phyloP scores from a whole-genome alignment of 2,888 invertebrate genomes.

The Stramonita haemastoma region DNA sequence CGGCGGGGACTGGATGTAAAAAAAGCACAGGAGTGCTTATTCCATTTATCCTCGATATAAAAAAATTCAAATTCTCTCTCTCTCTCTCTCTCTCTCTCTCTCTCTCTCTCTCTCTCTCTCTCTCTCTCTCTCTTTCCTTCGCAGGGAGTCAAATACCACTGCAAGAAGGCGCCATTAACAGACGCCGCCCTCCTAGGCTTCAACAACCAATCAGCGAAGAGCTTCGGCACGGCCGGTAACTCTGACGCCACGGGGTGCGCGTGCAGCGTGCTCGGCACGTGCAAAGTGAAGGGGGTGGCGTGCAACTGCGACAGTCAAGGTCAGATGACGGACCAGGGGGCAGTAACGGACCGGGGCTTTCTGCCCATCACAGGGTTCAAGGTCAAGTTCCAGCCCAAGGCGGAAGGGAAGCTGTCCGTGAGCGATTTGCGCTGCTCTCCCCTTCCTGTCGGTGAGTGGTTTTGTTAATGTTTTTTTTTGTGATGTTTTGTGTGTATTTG shows the following conservation, averaged over 20 bases:
- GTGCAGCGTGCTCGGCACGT: slow-evolving; percentile 58
- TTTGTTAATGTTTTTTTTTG: too few species aligned
- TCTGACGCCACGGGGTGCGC: slow-evolving; percentile 57
- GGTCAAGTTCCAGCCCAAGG: neutral
- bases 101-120: too few species aligned
- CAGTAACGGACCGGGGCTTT: slow-evolving; percentile 50
- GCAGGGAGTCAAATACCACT: slow-evolving; percentile 61
- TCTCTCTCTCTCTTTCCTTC: too few species aligned
- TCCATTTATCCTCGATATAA: too few species aligned
- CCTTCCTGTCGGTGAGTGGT: too few species aligned
- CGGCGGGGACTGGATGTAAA: too few species aligned
- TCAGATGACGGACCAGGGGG: slow-evolving; percentile 54
- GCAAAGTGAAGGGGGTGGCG: slow-evolving; percentile 48
- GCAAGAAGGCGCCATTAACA: slow-evolving; percentile 57
- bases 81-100: too few species aligned
- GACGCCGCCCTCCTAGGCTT: slow-evolving; percentile 51
- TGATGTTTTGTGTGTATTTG: too few species aligned
- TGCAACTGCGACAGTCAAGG: slow-evolving; percentile 67
- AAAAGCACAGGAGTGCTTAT: too few species aligned
- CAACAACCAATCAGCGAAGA: slow-evolving; percentile 51
- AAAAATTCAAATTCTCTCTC: too few species aligned
- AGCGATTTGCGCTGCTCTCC: slow-evolving; percentile 54
- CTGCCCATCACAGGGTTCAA: slow-evolving; percentile 42
- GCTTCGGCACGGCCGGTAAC: slow-evolving; percentile 56
- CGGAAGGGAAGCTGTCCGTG: slow-evolving; percentile 52